phyloP scores from a whole-genome alignment of 2,888 invertebrate species.

The Molorchus minor region DNA sequence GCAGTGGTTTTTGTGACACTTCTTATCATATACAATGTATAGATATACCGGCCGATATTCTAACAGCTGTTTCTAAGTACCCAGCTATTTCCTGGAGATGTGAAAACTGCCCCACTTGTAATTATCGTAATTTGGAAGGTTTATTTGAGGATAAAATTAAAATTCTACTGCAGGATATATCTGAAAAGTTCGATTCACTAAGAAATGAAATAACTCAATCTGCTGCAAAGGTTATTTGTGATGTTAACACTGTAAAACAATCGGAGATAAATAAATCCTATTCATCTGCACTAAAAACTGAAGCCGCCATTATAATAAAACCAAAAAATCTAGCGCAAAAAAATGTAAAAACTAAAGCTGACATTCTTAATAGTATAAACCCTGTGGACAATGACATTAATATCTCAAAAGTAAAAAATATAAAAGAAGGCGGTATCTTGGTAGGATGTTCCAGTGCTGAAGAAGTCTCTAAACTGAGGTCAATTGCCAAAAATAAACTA shows the following conservation, averaged over 20 bases:
- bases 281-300: not conserved
- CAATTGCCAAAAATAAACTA: not conserved
- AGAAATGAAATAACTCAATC: too few relatives aligned
- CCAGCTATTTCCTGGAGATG: not conserved
- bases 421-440: not conserved
- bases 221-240: not conserved
- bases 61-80: not conserved
- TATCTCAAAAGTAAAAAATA: not conserved
- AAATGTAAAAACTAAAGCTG: not conserved
- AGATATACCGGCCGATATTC: not conserved
- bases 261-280: not conserved
- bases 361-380: not conserved
- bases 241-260: not conserved
- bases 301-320: constrained; percentile 1
- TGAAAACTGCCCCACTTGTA: not conserved
- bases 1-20: not conserved
- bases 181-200: too few relatives aligned
- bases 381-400: not conserved
- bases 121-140: not conserved
- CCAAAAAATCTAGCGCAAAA: not conserved
- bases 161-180: not conserved
- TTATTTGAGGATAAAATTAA: not conserved
- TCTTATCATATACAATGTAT: not conserved
- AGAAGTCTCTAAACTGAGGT: not conserved
- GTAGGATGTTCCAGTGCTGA: constrained; percentile 1